Base-by-base conservation (phyloP, 2,797 vertebrate genomes). In the Rallus crepitans region DNA sequence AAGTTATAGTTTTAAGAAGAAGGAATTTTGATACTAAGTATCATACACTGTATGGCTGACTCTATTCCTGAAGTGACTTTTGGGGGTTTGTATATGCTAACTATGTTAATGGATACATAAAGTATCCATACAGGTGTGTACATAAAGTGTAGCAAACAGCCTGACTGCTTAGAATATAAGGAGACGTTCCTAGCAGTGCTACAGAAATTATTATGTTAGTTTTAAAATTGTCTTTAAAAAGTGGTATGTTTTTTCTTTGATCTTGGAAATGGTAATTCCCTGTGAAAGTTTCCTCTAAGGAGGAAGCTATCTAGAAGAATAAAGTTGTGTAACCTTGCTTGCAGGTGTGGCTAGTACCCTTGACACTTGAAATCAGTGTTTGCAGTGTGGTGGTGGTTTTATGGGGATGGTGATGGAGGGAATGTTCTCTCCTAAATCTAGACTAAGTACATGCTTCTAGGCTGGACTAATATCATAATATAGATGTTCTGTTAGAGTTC, bases 21-120 rank as follows among this genome's bases (percentile, higher is more conserved):
- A 35, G 6, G 15, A 11, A 3, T 19, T 31, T 76, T 80, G 55
- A 12, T 40, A 28, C 7, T 23, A 15, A 56, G 4, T 55, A n/a
- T 79, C 9, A 3, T 50, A 11, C 30, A 1, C 9, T 52, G 11
- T 68, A 37, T 53, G 50, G 45, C 52, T 1, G 0, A 0, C 6
- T 57, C 4, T 7, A 14, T 84, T 19, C 25, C 8, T 28, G 63
- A 52, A 31, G 30, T 65, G 31, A 39, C 17, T 55, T 57, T 17
- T 55, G 39, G 47, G 70, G 71, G 11, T 65, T 76, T 55, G 8
- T 61, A 2, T 18, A 8, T 55, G 27, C 52, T 57, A 37, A 47
- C 33, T 1, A 3, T 31, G 39, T 73, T 47, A 11, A 23, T 23
- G 47, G 21, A 21, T 23, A 23, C 21, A 47, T 47, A 47, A 47